Evolutionary conservation across 2,797 vertebrate genomes (phyloP).

Genomic region (Adrianichthys oophorus): DNA sequence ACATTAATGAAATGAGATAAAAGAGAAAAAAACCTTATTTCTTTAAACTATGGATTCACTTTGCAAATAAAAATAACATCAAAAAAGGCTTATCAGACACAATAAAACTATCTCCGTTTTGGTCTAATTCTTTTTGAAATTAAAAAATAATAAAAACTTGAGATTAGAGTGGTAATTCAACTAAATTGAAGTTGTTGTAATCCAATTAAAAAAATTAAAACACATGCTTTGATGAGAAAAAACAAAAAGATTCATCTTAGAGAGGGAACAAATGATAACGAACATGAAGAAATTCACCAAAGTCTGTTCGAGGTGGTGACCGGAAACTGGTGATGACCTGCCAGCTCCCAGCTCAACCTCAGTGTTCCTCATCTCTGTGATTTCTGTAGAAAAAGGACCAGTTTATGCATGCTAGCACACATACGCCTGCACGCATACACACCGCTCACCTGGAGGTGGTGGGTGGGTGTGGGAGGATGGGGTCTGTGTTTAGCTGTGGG

Average conservation of each 20-base stretch:
- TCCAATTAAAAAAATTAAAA: no score
- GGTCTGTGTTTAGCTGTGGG: conserved; percentile 72
- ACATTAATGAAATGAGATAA: not conserved
- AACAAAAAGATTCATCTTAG: no score
- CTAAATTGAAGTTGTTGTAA: no score
- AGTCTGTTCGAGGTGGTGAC: conserved; percentile 1
- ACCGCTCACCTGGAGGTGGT: conserved; percentile 71
- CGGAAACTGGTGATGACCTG: conserved; percentile 48
- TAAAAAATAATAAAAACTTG: no score
- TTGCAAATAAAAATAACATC: no score
- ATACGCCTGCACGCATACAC: conserved; percentile 34
- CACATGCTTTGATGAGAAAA: no score
- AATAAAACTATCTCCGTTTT: no score
- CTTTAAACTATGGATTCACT: no score
- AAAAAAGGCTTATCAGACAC: no score
- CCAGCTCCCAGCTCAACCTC: conserved; percentile 40
- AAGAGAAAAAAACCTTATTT: not conserved
- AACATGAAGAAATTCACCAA: not conserved
- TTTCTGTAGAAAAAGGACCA: conserved; percentile 49
- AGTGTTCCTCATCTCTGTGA: conserved; percentile 18
- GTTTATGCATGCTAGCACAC: conserved; percentile 18
- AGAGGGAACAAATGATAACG: no score
- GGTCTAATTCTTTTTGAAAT: no score
- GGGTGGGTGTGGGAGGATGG: conserved; percentile 72
- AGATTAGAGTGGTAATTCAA: no score